Evolutionary conservation across 2,888 invertebrate species (phyloP), one percentile per base, ranked within the genome.

Genomic region (Corbicula japonica): DNA sequence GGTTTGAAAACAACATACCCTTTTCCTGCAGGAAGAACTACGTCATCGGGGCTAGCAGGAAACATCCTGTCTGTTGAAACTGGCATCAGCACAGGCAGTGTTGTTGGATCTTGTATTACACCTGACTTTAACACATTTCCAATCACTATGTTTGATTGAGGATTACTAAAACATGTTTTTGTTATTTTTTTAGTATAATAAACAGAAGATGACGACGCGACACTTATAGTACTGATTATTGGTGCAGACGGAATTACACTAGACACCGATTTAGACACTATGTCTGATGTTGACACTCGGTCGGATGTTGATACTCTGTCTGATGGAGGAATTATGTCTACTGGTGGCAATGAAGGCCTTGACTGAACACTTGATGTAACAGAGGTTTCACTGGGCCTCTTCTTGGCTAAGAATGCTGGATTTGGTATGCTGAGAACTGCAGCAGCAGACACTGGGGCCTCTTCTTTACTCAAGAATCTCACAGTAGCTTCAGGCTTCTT

Each of bases 341-440:
- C n/a, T n/a, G n/a, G n/a, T n/a, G n/a, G n/a, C n/a, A n/a, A n/a
- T n/a, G n/a, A n/a, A n/a, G n/a, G n/a, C 41, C 12, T 10, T n/a
- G 58, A 38, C 34, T 32, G 56, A 10, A 56, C 10, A 32, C 21
- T 26, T 26, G 28, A 26, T 56, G 4, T 34, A 21, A n/a, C n/a
- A 48, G 50, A 23, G 2, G 61, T 12, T 34, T 35, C 23, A 34
- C 23, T 23, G 21, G 23, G 35, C 8, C 21, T 52, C 21, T 44
- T 38, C n/a, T 38, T 52, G 52, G 35, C 69, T 48, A 78, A 12
- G 65, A 62, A 71, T 41, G 79, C 62, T 28, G 86, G 86, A 58
- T 84, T 86, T 30, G 87, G 86, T 60, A 86, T 86, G 41, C 84
- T 85, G 52, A 86, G 44, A 26, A 80, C 77, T 26, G 87, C 81